Conservation (phyloP, 2,797 vertebrate genomes). For the Gorsachius magnificus region DNA sequence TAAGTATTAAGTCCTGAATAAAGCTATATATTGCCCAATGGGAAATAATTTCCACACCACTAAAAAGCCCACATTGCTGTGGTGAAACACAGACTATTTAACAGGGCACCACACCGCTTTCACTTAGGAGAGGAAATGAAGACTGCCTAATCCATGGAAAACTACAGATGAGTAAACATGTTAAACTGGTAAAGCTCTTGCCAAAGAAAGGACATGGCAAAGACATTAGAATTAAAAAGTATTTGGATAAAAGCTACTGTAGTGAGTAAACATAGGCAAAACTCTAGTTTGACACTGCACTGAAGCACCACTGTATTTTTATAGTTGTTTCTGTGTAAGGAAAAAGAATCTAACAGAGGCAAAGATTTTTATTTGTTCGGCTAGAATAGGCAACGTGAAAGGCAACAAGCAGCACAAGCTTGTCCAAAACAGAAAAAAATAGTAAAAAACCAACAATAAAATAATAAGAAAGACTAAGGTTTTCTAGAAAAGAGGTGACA, state of each 20-base stretch:
- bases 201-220: background rate
- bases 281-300: background rate
- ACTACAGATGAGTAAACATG: background rate
- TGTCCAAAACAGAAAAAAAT: background rate
- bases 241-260: background rate
- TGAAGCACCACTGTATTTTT: background rate
- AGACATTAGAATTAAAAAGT: background rate
- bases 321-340: background rate
- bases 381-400: background rate
- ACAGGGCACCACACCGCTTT: background rate
- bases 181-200: background rate
- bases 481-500: background rate
- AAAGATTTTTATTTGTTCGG: background rate
- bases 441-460: background rate
- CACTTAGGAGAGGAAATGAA: background rate
- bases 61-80: background rate
- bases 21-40: background rate
- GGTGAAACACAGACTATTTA: background rate
- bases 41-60: background rate
- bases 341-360: background rate
- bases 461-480: constrained; percentile 3
- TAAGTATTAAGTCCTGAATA: background rate
- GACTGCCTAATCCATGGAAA: background rate
- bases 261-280: background rate
- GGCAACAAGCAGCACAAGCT: background rate